These are phyloP conservation scores for Myoxocephalus aenaeus DNA, from an alignment of 2,797 vertebrate genomes.

Conservation along the genomic window DNA sequence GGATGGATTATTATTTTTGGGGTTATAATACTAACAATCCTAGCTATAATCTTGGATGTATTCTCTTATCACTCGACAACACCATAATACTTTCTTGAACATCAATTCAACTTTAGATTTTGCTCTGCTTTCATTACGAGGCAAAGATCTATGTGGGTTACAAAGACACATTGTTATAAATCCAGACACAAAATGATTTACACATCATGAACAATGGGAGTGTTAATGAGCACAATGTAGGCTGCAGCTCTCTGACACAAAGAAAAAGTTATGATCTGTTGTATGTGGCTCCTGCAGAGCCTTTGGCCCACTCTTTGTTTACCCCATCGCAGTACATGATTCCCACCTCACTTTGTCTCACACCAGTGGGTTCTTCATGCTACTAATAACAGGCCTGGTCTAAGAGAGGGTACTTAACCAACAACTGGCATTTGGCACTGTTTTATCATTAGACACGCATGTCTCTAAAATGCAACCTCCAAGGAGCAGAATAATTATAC, in stretches of 20 bases:
- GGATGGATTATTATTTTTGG: slow-evolving; percentile 4
- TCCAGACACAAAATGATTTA: slow-evolving; percentile 31
- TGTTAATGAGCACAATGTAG: slow-evolving; percentile 64
- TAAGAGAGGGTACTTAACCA: slow-evolving; percentile 76
- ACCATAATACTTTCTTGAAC: slow-evolving; percentile 38
- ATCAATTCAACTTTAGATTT: slow-evolving; percentile 51
- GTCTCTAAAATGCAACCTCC: slow-evolving; percentile 78
- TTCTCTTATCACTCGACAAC: slow-evolving; percentile 37
- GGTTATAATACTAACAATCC: slow-evolving; percentile 43
- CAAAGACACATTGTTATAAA: slow-evolving; percentile 36
- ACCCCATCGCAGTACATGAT: slow-evolving; percentile 67
- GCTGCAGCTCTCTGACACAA: slow-evolving; percentile 55
- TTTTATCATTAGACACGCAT: slow-evolving; percentile 83
- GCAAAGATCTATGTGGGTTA: slow-evolving; percentile 28
- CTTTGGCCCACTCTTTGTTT: slow-evolving; percentile 80
- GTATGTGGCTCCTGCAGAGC: slow-evolving; percentile 59
- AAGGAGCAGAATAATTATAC: slow-evolving; percentile 81
- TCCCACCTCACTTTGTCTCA: slow-evolving; percentile 67
- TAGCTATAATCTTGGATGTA: slow-evolving; percentile 40
- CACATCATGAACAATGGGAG: slow-evolving; percentile 62
- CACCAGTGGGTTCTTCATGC: slow-evolving; percentile 70
- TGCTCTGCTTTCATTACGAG: slow-evolving; percentile 44
- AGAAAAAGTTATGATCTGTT: slow-evolving; percentile 64
- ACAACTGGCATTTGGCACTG: slow-evolving; percentile 78
- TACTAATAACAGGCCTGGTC: slow-evolving; percentile 73